These are phyloP conservation scores for Acheta domesticus DNA, from an alignment of 2,888 invertebrate species.

Conservation along the genomic window DNA sequence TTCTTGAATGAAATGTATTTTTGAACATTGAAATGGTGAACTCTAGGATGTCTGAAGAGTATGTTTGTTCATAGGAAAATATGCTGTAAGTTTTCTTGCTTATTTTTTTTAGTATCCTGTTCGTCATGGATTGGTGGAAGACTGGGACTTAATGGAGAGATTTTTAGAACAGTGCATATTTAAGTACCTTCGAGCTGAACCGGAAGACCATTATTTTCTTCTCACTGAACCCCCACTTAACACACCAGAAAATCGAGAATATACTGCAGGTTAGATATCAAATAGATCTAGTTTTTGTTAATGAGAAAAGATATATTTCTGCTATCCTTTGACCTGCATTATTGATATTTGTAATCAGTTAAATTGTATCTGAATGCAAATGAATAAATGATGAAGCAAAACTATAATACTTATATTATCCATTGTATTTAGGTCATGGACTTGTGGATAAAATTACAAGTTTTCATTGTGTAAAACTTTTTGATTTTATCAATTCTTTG, in stretches of 20 bases:
- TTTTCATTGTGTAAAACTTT: too few species aligned
- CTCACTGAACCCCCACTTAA: slow-evolving; percentile 98
- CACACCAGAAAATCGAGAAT: slow-evolving; percentile 97
- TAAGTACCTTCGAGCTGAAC: slow-evolving; percentile 96
- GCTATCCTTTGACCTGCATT: neutral
- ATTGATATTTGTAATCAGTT: neutral
- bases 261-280: slow-evolving; percentile 60
- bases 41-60: too few species aligned
- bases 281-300: neutral
- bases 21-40: too few species aligned
- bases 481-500: too few species aligned
- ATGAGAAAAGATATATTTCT: neutral
- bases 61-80: too few species aligned
- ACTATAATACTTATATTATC: too few species aligned
- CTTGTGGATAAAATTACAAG: too few species aligned
- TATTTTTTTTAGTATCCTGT: slow-evolving; percentile 80
- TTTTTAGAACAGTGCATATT: slow-evolving; percentile 99
- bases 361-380: too few species aligned
- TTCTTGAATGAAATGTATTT: too few species aligned
- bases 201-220: slow-evolving; percentile 98
- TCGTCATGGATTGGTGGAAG: slow-evolving; percentile 97
- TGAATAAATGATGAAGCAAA: too few species aligned
- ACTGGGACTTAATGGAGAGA: slow-evolving; percentile 99
- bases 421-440: too few species aligned
- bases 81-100: too few species aligned